Base-by-base conservation (phyloP, 2,888 invertebrate species). In the Malacosoma neustria region DNA sequence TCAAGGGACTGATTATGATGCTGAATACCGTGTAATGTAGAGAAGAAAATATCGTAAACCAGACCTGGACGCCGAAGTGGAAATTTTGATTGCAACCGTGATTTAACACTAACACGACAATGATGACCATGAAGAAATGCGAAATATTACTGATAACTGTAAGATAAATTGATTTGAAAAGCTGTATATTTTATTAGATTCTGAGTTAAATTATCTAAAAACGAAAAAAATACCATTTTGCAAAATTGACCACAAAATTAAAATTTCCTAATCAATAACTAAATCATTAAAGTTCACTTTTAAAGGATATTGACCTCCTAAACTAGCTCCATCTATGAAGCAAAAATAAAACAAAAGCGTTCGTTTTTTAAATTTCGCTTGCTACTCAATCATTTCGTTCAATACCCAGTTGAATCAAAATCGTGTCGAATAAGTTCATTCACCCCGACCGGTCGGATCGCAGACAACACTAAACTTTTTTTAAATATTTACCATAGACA, bases 391-490 rank as follows among this genome's bases (percentile, higher is more conserved):
- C 22, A 30, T 34, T n/a, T 37, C 22, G 33, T 36, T 37, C 40
- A 53, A 49, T 50, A 49, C 7, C 22, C 22, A 22, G 22, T 7
- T 14, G 33, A 12, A 37, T 34, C 9, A 14, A 22, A 35, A 30
- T 34, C 35, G 22, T 58, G 63, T 57, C 69, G 60, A 70, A 72
- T 58, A 51, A 63, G 79, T 60, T 55, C 67, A 35, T 66, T 69
- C 57, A 72, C 63, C 72, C 51, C 50, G 44, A 69, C 72, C 63
- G 62, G 73, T 68, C 53, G 47, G 51, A 46, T 55, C 51, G 43
- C 40, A 35, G 41, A 46, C 41, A 7, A 3, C 22, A 22, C 22
- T 22, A 22, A 22, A 11, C 33, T 31, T 12, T 12, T 12, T n/a
- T 15, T 29, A 13, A 13, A 12, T 22, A 22, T 5, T 22, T 5